A percentile compares a stretch with the other conserved stretches of the same genome.
Evolutionary conservation across 2,888 invertebrate genomes (phyloP).

Genomic region (Apodemia zela): DNA sequence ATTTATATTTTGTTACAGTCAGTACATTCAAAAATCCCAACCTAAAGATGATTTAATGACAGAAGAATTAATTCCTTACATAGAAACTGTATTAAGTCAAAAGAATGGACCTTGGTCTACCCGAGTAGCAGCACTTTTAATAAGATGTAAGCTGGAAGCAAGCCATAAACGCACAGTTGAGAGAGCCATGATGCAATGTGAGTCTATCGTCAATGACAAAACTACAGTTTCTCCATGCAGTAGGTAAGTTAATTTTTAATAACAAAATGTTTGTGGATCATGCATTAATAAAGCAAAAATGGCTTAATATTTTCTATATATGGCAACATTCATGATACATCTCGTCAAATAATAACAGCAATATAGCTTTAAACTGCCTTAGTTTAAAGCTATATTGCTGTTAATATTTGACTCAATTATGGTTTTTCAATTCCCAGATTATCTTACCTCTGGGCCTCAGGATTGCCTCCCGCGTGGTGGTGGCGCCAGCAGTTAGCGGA

Average conservation of each 20-base stretch:
- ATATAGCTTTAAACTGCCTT: too few species aligned
- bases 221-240: constrained; percentile 45
- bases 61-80: constrained; percentile 91
- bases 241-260: constrained; percentile 43
- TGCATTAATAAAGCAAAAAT: neutral
- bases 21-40: constrained; percentile 86
- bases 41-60: constrained; percentile 89
- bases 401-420: too few species aligned
- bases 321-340: too few species aligned
- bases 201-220: constrained; percentile 85
- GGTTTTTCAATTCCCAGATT: constrained; percentile 47
- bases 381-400: too few species aligned
- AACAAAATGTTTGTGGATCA: too few species aligned
- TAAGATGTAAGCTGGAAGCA: constrained; percentile 89
- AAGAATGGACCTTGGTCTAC: constrained; percentile 88
- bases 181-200: constrained; percentile 92
- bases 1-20: constrained; percentile 66
- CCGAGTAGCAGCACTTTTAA: constrained; percentile 85
- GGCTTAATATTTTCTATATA: too few species aligned
- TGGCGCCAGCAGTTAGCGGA: constrained; percentile 89
- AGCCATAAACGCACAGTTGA: constrained; percentile 91
- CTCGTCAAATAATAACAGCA: too few species aligned
- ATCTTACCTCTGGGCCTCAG: constrained; percentile 85
- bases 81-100: constrained; percentile 82
- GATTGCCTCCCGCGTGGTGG: constrained; percentile 87